Conservation (phyloP, 2,113 vertebrate genomes). For the Phalacrocorax pelagicus region DNA sequence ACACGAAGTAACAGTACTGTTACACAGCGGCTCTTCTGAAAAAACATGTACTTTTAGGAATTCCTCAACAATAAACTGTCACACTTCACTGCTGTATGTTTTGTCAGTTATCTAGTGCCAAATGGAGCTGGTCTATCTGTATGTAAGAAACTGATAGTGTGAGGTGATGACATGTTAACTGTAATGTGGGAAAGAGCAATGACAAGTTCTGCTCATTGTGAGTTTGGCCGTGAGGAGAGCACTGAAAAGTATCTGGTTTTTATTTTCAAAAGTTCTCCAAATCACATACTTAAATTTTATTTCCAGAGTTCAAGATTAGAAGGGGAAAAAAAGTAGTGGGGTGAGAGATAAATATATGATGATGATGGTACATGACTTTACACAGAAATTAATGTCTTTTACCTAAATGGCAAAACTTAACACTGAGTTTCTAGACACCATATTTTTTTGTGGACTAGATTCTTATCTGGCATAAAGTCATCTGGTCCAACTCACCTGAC, state of each 20-base stretch:
- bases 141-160: background rate
- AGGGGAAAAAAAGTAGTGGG: background rate
- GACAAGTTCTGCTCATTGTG: background rate
- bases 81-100: background rate
- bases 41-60: background rate
- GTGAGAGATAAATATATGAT: background rate
- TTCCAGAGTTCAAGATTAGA: background rate
- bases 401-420: background rate
- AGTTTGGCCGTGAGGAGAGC: background rate
- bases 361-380: background rate
- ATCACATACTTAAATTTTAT: accelerated
- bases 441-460: background rate
- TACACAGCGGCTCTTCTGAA: background rate
- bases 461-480: background rate
- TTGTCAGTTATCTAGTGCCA: background rate
- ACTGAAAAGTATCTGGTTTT: background rate
- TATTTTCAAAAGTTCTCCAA: background rate
- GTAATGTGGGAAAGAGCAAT: background rate
- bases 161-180: background rate
- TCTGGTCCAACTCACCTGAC: background rate
- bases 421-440: background rate
- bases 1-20: accelerated
- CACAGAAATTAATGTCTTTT: background rate
- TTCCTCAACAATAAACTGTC: background rate
- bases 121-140: background rate